Percentiles rank a stretch among this genome's conserved stretches.
Conservation (phyloP, 2,888 invertebrate genomes). For the Diplazon laetatorius region DNA sequence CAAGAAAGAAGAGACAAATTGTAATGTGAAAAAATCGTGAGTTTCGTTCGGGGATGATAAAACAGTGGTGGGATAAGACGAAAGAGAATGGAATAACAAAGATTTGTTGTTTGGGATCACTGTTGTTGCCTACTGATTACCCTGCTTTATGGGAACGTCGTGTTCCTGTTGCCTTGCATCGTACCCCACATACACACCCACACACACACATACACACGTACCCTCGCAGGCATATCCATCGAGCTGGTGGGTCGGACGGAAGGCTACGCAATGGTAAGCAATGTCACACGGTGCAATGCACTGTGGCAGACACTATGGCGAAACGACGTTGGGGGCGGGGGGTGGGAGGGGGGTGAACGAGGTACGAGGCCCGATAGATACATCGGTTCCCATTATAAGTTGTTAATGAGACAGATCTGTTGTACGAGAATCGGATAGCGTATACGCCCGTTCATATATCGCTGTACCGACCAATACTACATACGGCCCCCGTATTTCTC, state of each 20-base stretch:
- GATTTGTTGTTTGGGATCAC: not conserved
- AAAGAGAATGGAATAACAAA: not conserved
- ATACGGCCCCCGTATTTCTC: constrained; percentile 9
- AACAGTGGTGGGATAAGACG: not conserved
- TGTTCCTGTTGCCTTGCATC: constrained; percentile 29
- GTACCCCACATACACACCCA: not conserved
- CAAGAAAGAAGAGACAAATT: too few species aligned
- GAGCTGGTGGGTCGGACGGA: not conserved
- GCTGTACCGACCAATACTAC: constrained; percentile 9
- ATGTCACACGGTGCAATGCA: constrained; percentile 17
- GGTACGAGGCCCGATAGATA: constrained; percentile 70
- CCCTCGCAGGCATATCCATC: not conserved
- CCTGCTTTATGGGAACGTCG: constrained; percentile 17
- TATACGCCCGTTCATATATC: constrained; percentile 46
- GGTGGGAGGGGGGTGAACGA: not conserved
- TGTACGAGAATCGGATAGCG: constrained; percentile 68
- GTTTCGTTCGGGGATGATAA: not conserved
- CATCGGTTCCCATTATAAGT: constrained; percentile 77
- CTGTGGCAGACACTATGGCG: constrained; percentile 17
- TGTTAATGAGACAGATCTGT: constrained; percentile 80
- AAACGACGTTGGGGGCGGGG: constrained; percentile 6
- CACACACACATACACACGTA: not conserved
- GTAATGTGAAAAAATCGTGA: not conserved
- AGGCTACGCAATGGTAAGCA: not conserved
- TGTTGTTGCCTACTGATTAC: not conserved